Evolutionary conservation across 2,113 vertebrate species (phyloP), one percentile per base, ranked within the genome.

Genomic region (Xyliphius kryptos): DNA sequence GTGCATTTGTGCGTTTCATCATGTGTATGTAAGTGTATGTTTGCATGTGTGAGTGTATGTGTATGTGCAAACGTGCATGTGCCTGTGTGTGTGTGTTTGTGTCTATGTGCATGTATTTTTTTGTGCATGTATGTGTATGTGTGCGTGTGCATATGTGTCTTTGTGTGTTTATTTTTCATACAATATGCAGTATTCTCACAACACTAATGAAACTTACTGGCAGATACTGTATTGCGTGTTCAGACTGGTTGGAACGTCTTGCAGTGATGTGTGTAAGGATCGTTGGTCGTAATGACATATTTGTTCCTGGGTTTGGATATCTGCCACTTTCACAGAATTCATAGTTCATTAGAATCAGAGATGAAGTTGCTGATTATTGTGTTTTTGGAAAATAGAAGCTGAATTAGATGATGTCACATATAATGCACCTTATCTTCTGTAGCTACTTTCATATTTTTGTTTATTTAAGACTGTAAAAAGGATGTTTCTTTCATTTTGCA

Each of bases 201-300:
- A 10, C 37, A 22, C 56, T 49, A 20, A 51, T 47, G 11, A 55
- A 20, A 44, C 38, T 10, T 37, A 14, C 41, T 59, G 61, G 38
- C 61, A 59, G 10, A 49, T 9, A 17, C 2, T 14, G 43, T 46
- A 13, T 14, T 40, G 36, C 68, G 14, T 68, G 69, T 68, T 65
- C 4, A 48, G 61, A 59, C 69, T 50, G 36, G 58, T 52, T 48
- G 10, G 43, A 44, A 9, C 51, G 15, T 13, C 19, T 56, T 22
- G 22, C 41, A 58, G 14, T 10, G 6, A 8, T 20, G 19, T 22
- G 8, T 13, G 40, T 32, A 61, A 57, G 38, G 48, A 26, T 19
- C 5, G 38, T 15, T 55, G 4, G 13, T 15, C 19, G 5, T 17
- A n/a, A 16, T 26, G n/a, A 49, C 20, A 46, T 5, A 32, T 41